Evolutionary conservation across 2,888 invertebrate species (phyloP), one percentile per base, ranked within the genome.

Genomic region (Protodeltote pygarga): DNA sequence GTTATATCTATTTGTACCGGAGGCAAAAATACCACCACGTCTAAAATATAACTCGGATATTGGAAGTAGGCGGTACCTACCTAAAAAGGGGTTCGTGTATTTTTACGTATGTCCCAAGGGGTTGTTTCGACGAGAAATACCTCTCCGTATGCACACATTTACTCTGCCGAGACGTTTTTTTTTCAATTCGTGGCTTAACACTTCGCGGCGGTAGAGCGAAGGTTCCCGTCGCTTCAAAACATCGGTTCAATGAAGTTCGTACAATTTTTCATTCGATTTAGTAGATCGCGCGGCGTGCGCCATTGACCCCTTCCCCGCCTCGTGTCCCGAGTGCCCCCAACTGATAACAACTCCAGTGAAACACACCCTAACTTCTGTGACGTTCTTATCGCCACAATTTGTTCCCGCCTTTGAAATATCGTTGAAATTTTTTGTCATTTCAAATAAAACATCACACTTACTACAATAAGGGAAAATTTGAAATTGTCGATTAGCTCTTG

Each of bases 271-370:
- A 63, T 59, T 54, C 29, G 40, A 39, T 53, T 51, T 48, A 38
- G 46, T 40, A 24, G 28, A 28, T 46, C 29, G 25, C 13, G 21
- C 24, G 32, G 4, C 15, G 24, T 37, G 47, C 41, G 21, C 24
- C 27, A 32, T 9, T 53, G 64, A 47, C 63, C 63, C 27, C 40
- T 29, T n/a, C n/a, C 35, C 16, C 37, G 35, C 44, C 59, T 37
- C 32, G 29, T 46, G 39, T 47, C 58, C 39, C 37, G 42, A 48
- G 63, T 58, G 57, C 55, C 66, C 64, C 19, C 57, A 83, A 87
- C 87, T 85, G 87, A 88, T 87, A 88, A 79, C 81, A 87, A 87
- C 83, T 88, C 81, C 77, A 84, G 78, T 85, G 85, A 82, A 86
- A 84, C 81, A 83, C 80, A 76, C 77, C 73, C 72, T 68, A 79